Percentiles rank a stretch among this genome's conserved stretches.
phyloP scores from a whole-genome alignment of 2,888 invertebrate genomes.

The Monochamus alternatus region DNA sequence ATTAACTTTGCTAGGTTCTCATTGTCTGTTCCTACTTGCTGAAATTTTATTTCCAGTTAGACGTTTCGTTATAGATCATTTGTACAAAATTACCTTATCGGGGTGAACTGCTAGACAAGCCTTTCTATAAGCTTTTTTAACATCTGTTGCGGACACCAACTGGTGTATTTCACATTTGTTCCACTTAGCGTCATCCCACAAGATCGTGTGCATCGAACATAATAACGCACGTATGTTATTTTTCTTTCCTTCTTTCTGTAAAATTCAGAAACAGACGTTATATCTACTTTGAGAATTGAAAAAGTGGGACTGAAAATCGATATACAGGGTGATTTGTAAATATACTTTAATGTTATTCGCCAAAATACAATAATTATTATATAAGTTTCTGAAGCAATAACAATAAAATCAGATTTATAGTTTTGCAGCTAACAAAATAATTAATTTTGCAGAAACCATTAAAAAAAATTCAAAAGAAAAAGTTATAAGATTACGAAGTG shows the following conservation, averaged over 20 bases:
- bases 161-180: slow-evolving; percentile 95
- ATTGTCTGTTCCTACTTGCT: slow-evolving; percentile 95
- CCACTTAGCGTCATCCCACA: slow-evolving; percentile 97
- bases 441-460: too few relatives aligned
- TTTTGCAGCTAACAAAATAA: too few relatives aligned
- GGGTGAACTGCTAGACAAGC: slow-evolving; percentile 99
- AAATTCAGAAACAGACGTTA: slow-evolving; percentile 32
- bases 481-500: too few relatives aligned
- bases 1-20: slow-evolving; percentile 96
- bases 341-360: too few relatives aligned
- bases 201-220: slow-evolving; percentile 93
- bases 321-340: too few relatives aligned
- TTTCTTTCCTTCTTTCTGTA: slow-evolving; percentile 94
- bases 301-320: too few relatives aligned
- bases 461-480: too few relatives aligned
- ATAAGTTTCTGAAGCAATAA: too few relatives aligned
- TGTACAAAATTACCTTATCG: slow-evolving; percentile 85
- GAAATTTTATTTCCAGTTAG: slow-evolving; percentile 52
- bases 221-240: slow-evolving; percentile 95
- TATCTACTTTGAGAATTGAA: neutral
- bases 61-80: neutral
- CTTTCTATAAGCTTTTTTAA: slow-evolving; percentile 95
- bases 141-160: slow-evolving; percentile 91
- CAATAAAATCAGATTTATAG: too few relatives aligned
- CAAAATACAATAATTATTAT: too few relatives aligned